A percentile compares a stretch with the other conserved stretches of the same genome.
These are phyloP conservation scores for Salvator merianae DNA, from an alignment of 2,113 vertebrate genomes.

Conservation along the genomic window DNA sequence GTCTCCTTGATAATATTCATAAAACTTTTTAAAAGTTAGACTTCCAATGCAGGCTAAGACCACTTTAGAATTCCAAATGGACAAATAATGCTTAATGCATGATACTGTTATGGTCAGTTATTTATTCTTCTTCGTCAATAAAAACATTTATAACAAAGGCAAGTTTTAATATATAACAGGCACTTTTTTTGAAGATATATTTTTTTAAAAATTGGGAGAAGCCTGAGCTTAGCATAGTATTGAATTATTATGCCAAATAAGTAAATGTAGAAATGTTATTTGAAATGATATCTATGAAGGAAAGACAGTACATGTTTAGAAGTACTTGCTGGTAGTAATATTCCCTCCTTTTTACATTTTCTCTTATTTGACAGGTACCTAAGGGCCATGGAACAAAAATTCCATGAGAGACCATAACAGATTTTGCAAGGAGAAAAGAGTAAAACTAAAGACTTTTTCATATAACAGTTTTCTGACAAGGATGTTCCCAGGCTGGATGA, in stretches of 20 bases:
- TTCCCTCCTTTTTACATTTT: conserved; percentile 2
- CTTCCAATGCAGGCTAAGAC: conserved; percentile 49
- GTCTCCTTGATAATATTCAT: not conserved
- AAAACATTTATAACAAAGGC: conserved; percentile 48
- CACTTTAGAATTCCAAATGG: conserved; percentile 33
- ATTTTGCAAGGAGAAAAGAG: conserved; percentile 33
- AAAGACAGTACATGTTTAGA: conserved; percentile 40
- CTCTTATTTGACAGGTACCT: conserved; percentile 30
- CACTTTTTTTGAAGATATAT: conserved; percentile 8
- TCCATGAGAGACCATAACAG: conserved; percentile 4
- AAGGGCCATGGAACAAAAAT: conserved; percentile 14
- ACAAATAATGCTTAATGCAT: conserved; percentile 57
- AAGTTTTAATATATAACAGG: not conserved
- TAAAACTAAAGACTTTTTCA: conserved; percentile 23
- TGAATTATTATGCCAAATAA: conserved; percentile 24
- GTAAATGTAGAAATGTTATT: conserved; percentile 3
- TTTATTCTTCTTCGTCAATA: conserved; percentile 52
- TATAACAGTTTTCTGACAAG: conserved; percentile 40
- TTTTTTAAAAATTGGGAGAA: conserved; percentile 9
- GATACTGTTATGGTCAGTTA: conserved; percentile 54
- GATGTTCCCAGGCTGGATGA: conserved; percentile 26
- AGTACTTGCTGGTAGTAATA: conserved; percentile 41
- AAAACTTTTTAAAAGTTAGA: conserved; percentile 53
- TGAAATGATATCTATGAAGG: conserved; percentile 6
- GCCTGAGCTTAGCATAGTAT: accelerated